Percentiles rank a stretch among this genome's conserved stretches.
phyloP scores from a whole-genome alignment of 2,113 vertebrate species.

The Cephalopholis sonnerati region DNA sequence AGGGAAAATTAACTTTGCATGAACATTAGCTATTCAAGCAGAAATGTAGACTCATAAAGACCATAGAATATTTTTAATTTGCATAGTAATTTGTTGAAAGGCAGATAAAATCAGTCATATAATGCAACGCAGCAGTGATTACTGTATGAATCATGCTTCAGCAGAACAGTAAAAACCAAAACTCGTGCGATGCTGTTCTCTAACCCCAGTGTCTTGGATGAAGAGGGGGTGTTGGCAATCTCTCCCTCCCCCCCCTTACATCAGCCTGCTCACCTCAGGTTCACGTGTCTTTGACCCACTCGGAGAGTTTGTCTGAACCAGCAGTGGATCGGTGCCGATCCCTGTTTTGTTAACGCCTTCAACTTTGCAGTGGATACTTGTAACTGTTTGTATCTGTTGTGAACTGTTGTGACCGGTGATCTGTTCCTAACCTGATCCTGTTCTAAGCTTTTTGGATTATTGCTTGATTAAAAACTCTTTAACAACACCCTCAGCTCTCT shows the following conservation, averaged over 20 bases:
- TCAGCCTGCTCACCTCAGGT: slow-evolving; percentile 74
- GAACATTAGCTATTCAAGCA: slow-evolving; percentile 26
- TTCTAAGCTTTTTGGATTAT: slow-evolving; percentile 70
- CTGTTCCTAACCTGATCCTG: slow-evolving; percentile 76
- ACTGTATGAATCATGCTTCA: slow-evolving; percentile 26
- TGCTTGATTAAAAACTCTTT: slow-evolving; percentile 85
- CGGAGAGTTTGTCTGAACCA: slow-evolving; percentile 36
- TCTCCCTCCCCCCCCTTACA: slow-evolving; percentile 8
- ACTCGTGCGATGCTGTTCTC: slow-evolving; percentile 35
- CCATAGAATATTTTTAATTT: slow-evolving; percentile 16
- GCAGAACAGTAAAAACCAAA: slow-evolving; percentile 43
- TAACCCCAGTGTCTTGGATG: slow-evolving; percentile 70
- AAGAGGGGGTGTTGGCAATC: slow-evolving; percentile 1
- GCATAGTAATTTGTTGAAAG: slow-evolving; percentile 29
- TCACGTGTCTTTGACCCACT: slow-evolving; percentile 52
- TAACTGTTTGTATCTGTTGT: slow-evolving; percentile 63
- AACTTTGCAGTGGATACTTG: slow-evolving; percentile 54
- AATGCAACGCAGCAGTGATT: slow-evolving; percentile 13
- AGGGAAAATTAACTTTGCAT: slow-evolving; percentile 42
- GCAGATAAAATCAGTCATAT: slow-evolving; percentile 10
- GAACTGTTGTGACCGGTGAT: slow-evolving; percentile 58
- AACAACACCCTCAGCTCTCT: slow-evolving; percentile 67
- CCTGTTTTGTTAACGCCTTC: slow-evolving; percentile 53
- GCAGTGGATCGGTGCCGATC: slow-evolving; percentile 35
- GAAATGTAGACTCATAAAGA: slow-evolving; percentile 20